Conservation (phyloP, 2,797 vertebrate species). For the Smutsia gigantea region DNA sequence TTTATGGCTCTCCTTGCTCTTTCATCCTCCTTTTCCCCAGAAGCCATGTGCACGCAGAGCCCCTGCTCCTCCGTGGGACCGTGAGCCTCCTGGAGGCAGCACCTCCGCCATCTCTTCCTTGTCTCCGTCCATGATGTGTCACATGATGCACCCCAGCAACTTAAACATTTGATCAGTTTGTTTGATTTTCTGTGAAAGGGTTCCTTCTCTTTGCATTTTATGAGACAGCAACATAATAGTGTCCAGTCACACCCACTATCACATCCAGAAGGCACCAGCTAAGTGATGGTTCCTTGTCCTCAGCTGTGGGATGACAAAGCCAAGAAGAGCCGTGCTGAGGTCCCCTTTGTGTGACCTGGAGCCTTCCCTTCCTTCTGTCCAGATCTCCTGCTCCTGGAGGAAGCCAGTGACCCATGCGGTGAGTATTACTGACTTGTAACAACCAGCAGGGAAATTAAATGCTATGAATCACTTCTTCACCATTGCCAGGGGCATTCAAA, state of each 20-base stretch:
- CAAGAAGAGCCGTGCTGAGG: constrained; percentile 39
- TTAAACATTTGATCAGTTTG: background rate
- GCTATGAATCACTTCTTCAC: background rate
- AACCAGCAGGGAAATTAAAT: constrained; percentile 35
- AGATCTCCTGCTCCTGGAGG: background rate
- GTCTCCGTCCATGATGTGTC: too few relatives aligned
- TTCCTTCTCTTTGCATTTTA: constrained; percentile 62
- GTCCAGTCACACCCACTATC: background rate
- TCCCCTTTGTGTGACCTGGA: background rate
- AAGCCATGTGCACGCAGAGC: background rate
- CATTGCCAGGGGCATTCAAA: background rate
- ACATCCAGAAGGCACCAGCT: background rate
- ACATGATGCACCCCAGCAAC: background rate
- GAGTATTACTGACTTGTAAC: background rate
- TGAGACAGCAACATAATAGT: constrained; percentile 56
- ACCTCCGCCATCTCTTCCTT: background rate
- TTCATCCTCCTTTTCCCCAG: background rate
- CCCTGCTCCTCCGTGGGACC: background rate
- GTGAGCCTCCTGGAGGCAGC: background rate
- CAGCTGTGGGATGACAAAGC: background rate
- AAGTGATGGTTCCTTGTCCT: background rate
- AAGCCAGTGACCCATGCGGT: constrained; percentile 3
- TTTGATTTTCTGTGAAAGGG: background rate
- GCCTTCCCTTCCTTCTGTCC: background rate
- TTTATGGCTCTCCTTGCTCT: background rate